Base-by-base conservation (phyloP, 2,888 invertebrate species). In the Pemphredon lugubris region DNA sequence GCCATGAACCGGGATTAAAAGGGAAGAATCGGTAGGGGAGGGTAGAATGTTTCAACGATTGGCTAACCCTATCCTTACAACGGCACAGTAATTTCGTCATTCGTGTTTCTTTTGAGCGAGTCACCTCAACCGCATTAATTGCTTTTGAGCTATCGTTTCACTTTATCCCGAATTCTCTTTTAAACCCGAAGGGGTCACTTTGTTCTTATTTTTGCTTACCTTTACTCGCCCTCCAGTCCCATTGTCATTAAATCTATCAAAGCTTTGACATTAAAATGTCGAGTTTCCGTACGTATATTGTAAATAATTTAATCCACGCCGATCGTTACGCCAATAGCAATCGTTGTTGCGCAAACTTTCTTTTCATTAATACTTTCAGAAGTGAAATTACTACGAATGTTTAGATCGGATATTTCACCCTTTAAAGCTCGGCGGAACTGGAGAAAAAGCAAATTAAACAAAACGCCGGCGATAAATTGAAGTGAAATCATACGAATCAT, bases 101-200 rank as follows among this genome's bases (percentile, higher is more conserved):
- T 26, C 63, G 26, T 21, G 45, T 30, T 60, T 59, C 72, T 73
- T 71, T 71, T 59, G 64, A 64, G 51, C 44, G 64, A 18, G 44
- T n/a, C 72, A 71, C 39, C 59, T 71, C 55, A 40, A 47, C 59
- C 72, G 72, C 44, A 65, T 50, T 71, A 73, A 71, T 73, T 71
- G 64, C 72, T 73, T 64, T 51, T 44, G 14, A 16, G 54, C 58
- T 45, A 32, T 71, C 63, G 48, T 40, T 50, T 34, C 70, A 51
- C 51, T 60, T 34, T 57, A 30, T 40, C 21, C 37, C 4, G 4
- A n/a, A 18, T 34, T 18, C 34, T 7, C 34, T 30, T 32, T 30
- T 50, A n/a, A 11, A 30, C 44, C 21, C 13, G 18, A 21, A 5
- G 2, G 14, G 9, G 14, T 13, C 30, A n/a, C 34, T 34, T 6